phyloP scores from a whole-genome alignment of 2,113 vertebrate species.

The Acrocephalus arundinaceus region DNA sequence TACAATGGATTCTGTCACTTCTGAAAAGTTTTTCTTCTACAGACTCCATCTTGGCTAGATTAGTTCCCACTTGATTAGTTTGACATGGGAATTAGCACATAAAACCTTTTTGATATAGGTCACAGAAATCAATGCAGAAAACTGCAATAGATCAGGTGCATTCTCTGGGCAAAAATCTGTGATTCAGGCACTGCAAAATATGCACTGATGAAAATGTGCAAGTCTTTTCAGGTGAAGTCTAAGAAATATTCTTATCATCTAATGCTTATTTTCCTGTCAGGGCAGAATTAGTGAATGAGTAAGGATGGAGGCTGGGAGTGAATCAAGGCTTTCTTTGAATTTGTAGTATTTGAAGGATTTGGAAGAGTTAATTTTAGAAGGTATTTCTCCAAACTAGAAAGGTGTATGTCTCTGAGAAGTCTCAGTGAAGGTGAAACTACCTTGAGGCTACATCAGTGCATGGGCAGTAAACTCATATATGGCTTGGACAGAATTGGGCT shows the following conservation, averaged over 20 bases:
- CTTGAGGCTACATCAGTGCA: not conserved
- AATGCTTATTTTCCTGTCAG: not conserved
- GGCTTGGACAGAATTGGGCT: not conserved
- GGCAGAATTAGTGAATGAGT: not conserved
- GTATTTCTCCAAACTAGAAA: not conserved
- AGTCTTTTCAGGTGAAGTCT: not conserved
- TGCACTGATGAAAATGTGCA: not conserved
- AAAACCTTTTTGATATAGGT: not conserved
- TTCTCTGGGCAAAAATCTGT: not conserved
- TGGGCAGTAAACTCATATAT: accelerated
- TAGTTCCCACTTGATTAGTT: not conserved
- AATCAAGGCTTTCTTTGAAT: not conserved
- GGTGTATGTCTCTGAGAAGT: not conserved
- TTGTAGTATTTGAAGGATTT: not conserved
- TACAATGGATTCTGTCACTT: not conserved
- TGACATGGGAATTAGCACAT: not conserved
- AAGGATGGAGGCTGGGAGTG: not conserved
- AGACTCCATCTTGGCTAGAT: not conserved
- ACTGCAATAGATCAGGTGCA: not conserved
- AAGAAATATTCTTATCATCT: not conserved
- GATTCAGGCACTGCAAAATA: not conserved
- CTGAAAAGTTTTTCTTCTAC: not conserved
- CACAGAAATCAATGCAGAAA: not conserved
- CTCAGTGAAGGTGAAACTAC: not conserved
- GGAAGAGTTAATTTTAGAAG: not conserved